phyloP scores from a whole-genome alignment of 2,797 vertebrate genomes.

The Helarctos malayanus region DNA sequence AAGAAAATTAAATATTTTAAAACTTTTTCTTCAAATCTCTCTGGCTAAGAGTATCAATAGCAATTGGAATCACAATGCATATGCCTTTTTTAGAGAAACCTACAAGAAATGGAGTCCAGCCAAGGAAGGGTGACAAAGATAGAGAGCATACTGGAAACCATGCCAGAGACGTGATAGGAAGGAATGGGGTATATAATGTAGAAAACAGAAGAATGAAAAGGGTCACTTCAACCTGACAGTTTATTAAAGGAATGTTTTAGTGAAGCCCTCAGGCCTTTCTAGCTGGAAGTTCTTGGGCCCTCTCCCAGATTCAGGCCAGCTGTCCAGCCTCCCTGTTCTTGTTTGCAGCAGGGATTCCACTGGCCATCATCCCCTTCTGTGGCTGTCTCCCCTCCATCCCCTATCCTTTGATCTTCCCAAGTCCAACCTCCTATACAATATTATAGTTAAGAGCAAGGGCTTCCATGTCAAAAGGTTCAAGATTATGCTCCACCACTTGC shows the following conservation, averaged over 20 bases:
- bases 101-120: neutral
- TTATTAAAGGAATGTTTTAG: neutral
- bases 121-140: neutral
- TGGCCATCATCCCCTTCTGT: accelerated
- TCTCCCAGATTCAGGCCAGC: neutral
- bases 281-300: neutral
- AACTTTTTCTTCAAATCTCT: neutral
- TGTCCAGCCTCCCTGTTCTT: neutral
- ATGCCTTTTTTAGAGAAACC: neutral
- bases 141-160: neutral
- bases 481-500: accelerated
- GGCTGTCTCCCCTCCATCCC: accelerated
- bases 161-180: neutral
- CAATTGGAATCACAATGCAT: neutral
- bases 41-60: neutral
- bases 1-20: neutral
- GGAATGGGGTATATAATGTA: neutral
- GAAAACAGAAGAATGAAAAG: neutral
- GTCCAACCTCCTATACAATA: neutral
- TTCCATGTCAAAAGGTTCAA: neutral
- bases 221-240: neutral
- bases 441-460: neutral
- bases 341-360: neutral
- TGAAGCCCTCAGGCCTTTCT: neutral
- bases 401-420: neutral